phyloP scores from a whole-genome alignment of 2,113 vertebrate species.

The Pollachius pollachius region DNA sequence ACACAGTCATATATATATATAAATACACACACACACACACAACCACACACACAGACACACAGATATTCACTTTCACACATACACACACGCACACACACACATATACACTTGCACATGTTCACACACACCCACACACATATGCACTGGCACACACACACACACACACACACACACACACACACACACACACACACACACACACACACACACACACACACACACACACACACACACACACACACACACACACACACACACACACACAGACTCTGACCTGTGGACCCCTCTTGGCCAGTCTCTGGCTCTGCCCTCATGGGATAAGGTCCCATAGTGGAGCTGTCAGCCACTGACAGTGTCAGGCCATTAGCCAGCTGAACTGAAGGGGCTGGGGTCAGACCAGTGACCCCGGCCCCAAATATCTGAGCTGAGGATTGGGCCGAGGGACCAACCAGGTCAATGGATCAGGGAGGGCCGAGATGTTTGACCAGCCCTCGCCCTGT shows the following conservation, averaged over 20 bases:
- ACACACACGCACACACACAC: conserved; percentile 20
- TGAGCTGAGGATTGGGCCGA: conserved; percentile 30
- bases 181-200: not conserved
- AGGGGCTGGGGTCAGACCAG: conserved; percentile 51
- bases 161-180: too few relatives aligned
- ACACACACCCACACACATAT: not conserved
- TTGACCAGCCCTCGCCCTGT: conserved; percentile 50
- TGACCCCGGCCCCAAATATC: conserved; percentile 50
- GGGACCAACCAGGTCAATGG: conserved; percentile 49
- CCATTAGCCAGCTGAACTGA: conserved; percentile 61
- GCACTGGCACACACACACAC: conserved; percentile 1
- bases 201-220: conserved; percentile 3
- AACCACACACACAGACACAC: not conserved
- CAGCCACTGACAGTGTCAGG: conserved; percentile 59
- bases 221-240: not conserved
- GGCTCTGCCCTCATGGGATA: conserved; percentile 39
- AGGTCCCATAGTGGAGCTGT: conserved; percentile 56
- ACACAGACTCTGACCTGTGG: conserved; percentile 19
- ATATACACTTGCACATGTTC: too few relatives aligned
- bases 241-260: conserved; percentile 13
- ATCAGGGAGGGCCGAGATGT: conserved; percentile 46
- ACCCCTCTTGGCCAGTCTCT: conserved; percentile 6
- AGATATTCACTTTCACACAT: not conserved
- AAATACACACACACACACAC: not conserved
- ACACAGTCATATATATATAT: conserved; percentile 3